Conservation (phyloP, 2,888 invertebrate genomes). For the Luffia ferchaultella region DNA sequence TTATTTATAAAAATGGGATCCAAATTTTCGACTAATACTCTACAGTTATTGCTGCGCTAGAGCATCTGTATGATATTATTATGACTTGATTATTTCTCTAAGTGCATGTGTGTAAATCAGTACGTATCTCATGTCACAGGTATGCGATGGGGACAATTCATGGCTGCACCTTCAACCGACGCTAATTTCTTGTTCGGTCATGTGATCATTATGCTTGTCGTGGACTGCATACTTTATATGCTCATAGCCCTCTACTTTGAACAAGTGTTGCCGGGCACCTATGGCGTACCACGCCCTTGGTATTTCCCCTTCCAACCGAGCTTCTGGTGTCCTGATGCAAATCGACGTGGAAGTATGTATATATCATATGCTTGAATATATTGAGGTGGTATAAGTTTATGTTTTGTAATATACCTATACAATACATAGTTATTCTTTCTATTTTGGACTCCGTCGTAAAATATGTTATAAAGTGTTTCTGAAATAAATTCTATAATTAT, state of each 20-base stretch:
- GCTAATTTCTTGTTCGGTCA: constrained; percentile 71
- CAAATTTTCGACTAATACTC: constrained; percentile 13
- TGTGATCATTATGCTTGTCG: constrained; percentile 74
- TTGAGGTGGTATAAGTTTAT: neutral
- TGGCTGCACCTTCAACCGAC: constrained; percentile 69
- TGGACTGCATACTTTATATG: constrained; percentile 76
- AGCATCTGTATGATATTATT: neutral
- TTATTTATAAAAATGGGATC: neutral
- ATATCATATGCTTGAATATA: neutral
- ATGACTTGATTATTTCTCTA: neutral
- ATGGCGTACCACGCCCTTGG: constrained; percentile 83
- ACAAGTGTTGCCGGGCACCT: constrained; percentile 87
- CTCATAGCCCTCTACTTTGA: constrained; percentile 85
- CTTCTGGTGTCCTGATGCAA: constrained; percentile 55
- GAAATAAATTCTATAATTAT: neutral
- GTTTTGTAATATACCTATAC: neutral
- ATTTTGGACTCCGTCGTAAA: neutral
- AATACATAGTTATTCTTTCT: neutral
- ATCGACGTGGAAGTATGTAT: neutral
- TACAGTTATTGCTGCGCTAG: neutral
- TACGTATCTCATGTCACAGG: constrained; percentile 31
- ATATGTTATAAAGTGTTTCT: neutral
- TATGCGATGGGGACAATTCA: constrained; percentile 71
- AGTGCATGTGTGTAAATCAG: neutral
- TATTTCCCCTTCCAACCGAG: constrained; percentile 74